These are phyloP conservation scores for Peromyscus nudipes DNA, from an alignment of 2,797 vertebrate species.

Conservation along the genomic window DNA sequence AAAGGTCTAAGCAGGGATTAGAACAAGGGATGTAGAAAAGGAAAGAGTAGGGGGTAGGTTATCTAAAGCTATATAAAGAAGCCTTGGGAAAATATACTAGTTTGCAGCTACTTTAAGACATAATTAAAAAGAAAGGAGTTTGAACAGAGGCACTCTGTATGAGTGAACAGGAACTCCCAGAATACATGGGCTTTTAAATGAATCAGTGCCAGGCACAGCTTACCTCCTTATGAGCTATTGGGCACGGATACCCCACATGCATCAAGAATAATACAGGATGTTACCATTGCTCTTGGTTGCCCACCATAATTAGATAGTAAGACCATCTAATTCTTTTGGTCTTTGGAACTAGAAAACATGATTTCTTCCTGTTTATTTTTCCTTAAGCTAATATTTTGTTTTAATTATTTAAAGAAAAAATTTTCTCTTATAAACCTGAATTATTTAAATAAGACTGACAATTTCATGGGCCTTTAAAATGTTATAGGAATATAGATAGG, in stretches of 20 bases:
- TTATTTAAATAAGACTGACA: not conserved
- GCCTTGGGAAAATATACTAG: not conserved
- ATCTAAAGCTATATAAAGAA: not conserved
- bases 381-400: not conserved
- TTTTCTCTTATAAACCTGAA: not conserved
- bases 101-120: not conserved
- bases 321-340: not conserved
- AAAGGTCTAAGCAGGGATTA: not conserved
- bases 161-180: not conserved
- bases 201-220: not conserved
- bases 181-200: not conserved
- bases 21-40: not conserved
- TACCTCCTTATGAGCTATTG: not conserved
- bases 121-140: not conserved
- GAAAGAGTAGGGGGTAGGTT: not conserved
- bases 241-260: not conserved
- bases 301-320: not conserved
- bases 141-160: not conserved
- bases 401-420: not conserved
- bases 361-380: not conserved
- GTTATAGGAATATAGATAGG: not conserved
- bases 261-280: not conserved
- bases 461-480: not conserved
- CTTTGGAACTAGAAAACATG: not conserved
- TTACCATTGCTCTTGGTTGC: not conserved